Base-by-base conservation (phyloP, 2,888 invertebrate species). In the Mimachlamys varia region DNA sequence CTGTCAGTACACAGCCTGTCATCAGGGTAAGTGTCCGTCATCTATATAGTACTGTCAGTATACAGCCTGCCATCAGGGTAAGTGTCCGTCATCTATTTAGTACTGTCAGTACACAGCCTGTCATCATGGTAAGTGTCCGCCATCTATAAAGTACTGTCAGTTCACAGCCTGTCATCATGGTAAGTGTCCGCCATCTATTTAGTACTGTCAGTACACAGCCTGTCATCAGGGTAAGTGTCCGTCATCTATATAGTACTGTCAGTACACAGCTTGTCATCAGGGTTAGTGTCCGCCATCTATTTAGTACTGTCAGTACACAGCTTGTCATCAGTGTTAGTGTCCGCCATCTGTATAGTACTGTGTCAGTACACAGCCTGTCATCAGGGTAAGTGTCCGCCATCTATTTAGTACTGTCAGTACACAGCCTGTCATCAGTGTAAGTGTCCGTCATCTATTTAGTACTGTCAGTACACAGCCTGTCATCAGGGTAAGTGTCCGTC, bases 41-140 rank as follows among this genome's bases (percentile, higher is more conserved):
- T 44, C 44, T 44, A 44, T 44, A 5, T 7, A 44, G 3, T 44
- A 44, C n/a, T 93, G 93, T 89, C 88, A 92, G 88, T n/a, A 90
- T 15, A 38, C 89, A 17, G 92, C 92, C 0, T 93, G 93, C 89
- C 89, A 92, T 27, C 33, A 88, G 91, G 93, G 93, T 93, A 62
- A 33, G 88, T 44, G 3, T 44, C 44, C 44, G 7, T 44, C 44
- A 44, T 44, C 44, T 44, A 44, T 44, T 44, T 7, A 44, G 3
- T 44, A 44, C n/a, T 93, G 93, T 89, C 88, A 92, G 88, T n/a
- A 90, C 10, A 38, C 89, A 17, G 92, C 92, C 0, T 93, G 93
- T 89, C 89, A 92, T 27, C 33, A 88, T 91, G 93, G 93, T 93
- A 62, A 33, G 88, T 44, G 3, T 44, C 44, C 44, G 7, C 7